phyloP scores from a whole-genome alignment of 1,140 invertebrate genomes.

The Drosophila sucinea region DNA sequence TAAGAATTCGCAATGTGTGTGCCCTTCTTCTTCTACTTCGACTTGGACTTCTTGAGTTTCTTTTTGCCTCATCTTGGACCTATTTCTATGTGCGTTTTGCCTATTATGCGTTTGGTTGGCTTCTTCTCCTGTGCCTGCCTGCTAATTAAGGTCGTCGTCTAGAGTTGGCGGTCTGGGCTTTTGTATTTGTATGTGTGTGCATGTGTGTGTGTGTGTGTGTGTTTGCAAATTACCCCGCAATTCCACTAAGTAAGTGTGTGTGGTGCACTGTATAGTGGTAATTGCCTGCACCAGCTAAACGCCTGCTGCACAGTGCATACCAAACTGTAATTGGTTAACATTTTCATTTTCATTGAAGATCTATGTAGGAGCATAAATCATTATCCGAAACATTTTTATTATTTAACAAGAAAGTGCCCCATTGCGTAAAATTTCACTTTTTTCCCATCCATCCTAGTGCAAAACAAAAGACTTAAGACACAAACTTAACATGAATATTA shows the following conservation, averaged over 20 bases:
- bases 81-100: slow-evolving; percentile 61
- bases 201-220: slow-evolving; percentile 41
- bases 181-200: slow-evolving; percentile 18
- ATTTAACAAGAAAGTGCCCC: not conserved
- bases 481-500: not conserved
- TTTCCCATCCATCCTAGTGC: not conserved
- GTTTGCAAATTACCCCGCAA: slow-evolving; percentile 79
- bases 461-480: slow-evolving; percentile 14
- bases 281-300: slow-evolving; percentile 44
- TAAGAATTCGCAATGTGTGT: slow-evolving; percentile 55
- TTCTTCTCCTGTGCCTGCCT: slow-evolving; percentile 31
- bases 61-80: not conserved
- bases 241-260: slow-evolving; percentile 32
- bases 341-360: slow-evolving; percentile 35
- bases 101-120: slow-evolving; percentile 51
- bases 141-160: slow-evolving; percentile 75
- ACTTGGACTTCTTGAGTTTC: slow-evolving; percentile 12
- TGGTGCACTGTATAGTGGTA: slow-evolving; percentile 39
- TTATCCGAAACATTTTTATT: not conserved
- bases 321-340: slow-evolving; percentile 39
- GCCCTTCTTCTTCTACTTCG: slow-evolving; percentile 47
- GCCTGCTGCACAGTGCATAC: slow-evolving; percentile 41
- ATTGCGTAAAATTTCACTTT: slow-evolving; percentile 2
- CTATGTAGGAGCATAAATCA: not conserved
- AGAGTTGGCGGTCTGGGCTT: slow-evolving; percentile 53